Conservation (phyloP, 2,888 invertebrate species). For the Eubasilissa splendida region DNA sequence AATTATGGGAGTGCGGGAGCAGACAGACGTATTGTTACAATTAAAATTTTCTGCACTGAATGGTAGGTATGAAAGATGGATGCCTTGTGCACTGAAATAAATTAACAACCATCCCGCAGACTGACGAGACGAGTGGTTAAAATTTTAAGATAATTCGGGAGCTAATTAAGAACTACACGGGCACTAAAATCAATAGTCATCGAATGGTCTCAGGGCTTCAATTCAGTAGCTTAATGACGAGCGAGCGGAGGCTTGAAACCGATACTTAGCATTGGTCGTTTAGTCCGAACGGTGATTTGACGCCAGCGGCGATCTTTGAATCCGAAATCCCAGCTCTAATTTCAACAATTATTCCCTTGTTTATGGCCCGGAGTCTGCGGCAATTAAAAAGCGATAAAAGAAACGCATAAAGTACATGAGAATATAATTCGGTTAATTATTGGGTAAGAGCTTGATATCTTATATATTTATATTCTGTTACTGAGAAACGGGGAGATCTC, state of each 20-base stretch:
- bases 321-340: slow-evolving; percentile 35
- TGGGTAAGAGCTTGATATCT: slow-evolving; percentile 38
- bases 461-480: slow-evolving; percentile 37
- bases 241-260: slow-evolving; percentile 1
- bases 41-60: slow-evolving; percentile 49
- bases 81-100: neutral
- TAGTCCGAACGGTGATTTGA: neutral
- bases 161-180: neutral
- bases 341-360: slow-evolving; percentile 53
- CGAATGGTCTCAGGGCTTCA: neutral
- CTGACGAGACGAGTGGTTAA: neutral
- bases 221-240: slow-evolving; percentile 33
- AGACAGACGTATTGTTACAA: slow-evolving; percentile 38
- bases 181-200: slow-evolving; percentile 13
- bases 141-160: neutral
- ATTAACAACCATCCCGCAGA: slow-evolving; percentile 16
- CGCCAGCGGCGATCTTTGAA: slow-evolving; percentile 44
- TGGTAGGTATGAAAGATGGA: slow-evolving; percentile 7
- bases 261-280: slow-evolving; percentile 21
- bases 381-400: slow-evolving; percentile 58
- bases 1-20: slow-evolving; percentile 28
- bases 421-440: slow-evolving; percentile 55
- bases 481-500: slow-evolving; percentile 54
- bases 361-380: slow-evolving; percentile 51
- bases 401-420: slow-evolving; percentile 54